These are phyloP conservation scores for Amphiduros pacificus DNA, from an alignment of 2,888 invertebrate species.

Conservation along the genomic window DNA sequence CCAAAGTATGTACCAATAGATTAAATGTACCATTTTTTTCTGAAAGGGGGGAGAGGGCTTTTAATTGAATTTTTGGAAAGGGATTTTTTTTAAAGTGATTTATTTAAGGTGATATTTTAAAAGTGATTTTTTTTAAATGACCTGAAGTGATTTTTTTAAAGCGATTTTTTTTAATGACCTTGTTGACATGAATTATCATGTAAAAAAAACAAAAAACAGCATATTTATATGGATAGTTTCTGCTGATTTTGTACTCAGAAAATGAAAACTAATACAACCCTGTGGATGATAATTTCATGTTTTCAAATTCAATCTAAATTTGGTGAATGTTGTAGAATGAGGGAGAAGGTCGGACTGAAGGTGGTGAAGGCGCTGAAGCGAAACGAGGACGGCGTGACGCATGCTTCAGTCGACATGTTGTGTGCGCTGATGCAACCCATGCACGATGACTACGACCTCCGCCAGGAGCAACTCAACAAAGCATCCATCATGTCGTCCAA, in stretches of 20 bases:
- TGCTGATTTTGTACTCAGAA: too few relatives aligned
- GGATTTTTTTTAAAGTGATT: too few relatives aligned
- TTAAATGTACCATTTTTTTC: too few relatives aligned
- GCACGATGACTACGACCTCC: slow-evolving; percentile 89
- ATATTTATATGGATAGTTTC: too few relatives aligned
- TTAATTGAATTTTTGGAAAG: too few relatives aligned
- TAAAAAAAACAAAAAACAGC: too few relatives aligned
- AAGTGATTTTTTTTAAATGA: too few relatives aligned
- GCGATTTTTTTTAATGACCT: too few relatives aligned
- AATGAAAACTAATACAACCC: neutral
- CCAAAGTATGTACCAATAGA: slow-evolving; percentile 68
- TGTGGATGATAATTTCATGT: neutral
- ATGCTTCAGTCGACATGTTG: slow-evolving; percentile 95
- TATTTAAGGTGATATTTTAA: too few relatives aligned
- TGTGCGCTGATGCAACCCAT: slow-evolving; percentile 98
- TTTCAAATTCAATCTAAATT: neutral
- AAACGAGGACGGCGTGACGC: slow-evolving; percentile 86
- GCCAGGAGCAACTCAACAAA: slow-evolving; percentile 98
- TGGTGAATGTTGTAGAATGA: slow-evolving; percentile 76
- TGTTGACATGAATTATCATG: too few relatives aligned
- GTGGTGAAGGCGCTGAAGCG: slow-evolving; percentile 87
- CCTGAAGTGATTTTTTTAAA: too few relatives aligned
- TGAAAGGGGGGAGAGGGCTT: too few relatives aligned
- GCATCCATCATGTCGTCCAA: slow-evolving; percentile 88
- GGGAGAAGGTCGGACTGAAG: slow-evolving; percentile 91